These are phyloP conservation scores for Drosophila acutilabella DNA, from an alignment of 2,888 invertebrate species.

Conservation along the genomic window DNA sequence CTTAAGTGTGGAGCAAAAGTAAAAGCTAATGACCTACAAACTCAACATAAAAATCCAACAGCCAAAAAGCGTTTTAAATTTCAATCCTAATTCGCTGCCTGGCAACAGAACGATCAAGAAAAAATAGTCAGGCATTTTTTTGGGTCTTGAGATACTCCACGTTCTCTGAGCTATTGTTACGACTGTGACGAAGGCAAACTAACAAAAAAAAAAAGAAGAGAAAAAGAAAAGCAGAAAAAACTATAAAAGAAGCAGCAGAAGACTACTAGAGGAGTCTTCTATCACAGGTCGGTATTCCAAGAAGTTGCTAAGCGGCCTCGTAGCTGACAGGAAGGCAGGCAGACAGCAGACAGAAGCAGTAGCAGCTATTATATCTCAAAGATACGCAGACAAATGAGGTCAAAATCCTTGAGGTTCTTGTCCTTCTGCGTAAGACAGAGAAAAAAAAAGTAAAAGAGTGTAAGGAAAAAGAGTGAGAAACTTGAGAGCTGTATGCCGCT, in stretches of 20 bases:
- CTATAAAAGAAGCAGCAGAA: constrained; percentile 19
- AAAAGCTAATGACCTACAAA: constrained; percentile 71
- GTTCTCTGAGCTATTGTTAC: constrained; percentile 19
- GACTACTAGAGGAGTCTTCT: constrained; percentile 23
- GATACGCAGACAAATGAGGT: constrained; percentile 73
- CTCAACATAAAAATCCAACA: neutral
- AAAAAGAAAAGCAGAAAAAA: constrained; percentile 43
- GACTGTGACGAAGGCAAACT: constrained; percentile 44
- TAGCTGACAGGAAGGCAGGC: constrained; percentile 30
- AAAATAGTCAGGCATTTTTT: neutral
- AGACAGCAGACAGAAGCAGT: constrained; percentile 7
- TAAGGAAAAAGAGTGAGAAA: constrained; percentile 1
- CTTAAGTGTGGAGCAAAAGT: constrained; percentile 51
- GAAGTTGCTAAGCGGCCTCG: constrained; percentile 64
- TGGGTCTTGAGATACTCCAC: constrained; percentile 13
- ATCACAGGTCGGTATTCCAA: constrained; percentile 50
- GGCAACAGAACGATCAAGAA: constrained; percentile 53
- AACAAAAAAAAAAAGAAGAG: constrained; percentile 53
- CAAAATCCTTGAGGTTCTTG: constrained; percentile 84
- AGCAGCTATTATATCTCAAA: constrained; percentile 38
- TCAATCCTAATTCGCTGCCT: constrained; percentile 46
- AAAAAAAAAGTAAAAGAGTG: constrained; percentile 6
- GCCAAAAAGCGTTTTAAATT: constrained; percentile 55
- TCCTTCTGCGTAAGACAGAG: constrained; percentile 69
- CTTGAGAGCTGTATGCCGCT: neutral